Base-by-base conservation (phyloP, 2,797 vertebrate species). In the Typhlichthys eigenmanni region DNA sequence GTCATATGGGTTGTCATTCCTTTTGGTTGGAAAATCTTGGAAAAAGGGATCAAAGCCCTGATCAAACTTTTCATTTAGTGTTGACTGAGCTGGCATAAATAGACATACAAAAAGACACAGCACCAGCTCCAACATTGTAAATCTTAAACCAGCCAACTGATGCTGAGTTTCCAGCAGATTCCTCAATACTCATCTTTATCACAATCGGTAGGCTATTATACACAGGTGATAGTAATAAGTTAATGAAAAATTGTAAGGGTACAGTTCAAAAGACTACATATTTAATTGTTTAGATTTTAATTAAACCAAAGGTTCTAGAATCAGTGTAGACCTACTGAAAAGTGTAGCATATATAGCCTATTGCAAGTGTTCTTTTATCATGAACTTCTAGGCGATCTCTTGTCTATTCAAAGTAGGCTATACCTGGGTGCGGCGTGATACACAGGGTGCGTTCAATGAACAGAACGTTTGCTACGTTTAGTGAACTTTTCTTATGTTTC, bases 161-260 rank as follows among this genome's bases (percentile, higher is more conserved):
- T 29, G 24, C 24, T 4, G 17, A 1, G 10, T 10, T 49, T 13
- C 1, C 50, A 1, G 7, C 6, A 16, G 10, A 19, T 1, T 19
- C 12, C 17, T 5, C 50, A 7, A 52, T 11, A 17, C 9, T 52
- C 45, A 38, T 13, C 60, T 32, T 75, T 78, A 80, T 77, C 58
- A 79, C 75, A 68, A 17, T 58, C 38, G 5, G 19, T 17, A 47
- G 60, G 13, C 16, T 38, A 43, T 8, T 43, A 43, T 10, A 43
- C 38, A 49, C 79, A 84, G 82, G 66, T 86, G 86, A 2, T 17
- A 29, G 7, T 14, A 71, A 75, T 87, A 60, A 10, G 8, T 55
- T 69, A 60, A 83, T 13, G 38, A 82, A 47, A 46, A 45, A 9
- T 43, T 8, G 45, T 34, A 16, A 57, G 49, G 48, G n/a, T 59